Base-by-base conservation (phyloP, 2,888 invertebrate species). In the Sinodicranocentrus sp. region DNA sequence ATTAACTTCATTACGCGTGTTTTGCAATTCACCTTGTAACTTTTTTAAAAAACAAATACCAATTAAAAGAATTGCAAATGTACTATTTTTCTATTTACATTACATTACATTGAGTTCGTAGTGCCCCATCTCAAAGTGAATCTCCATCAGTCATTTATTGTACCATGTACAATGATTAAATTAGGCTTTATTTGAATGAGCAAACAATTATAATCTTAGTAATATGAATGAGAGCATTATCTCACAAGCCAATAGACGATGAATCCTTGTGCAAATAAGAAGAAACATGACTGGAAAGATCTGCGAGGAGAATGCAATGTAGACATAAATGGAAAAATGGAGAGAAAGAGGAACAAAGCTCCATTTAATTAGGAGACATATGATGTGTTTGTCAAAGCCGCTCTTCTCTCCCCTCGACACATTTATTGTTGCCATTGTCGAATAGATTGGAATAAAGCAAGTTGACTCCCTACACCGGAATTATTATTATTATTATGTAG, bases 351-450 rank as follows among this genome's bases (percentile, higher is more conserved):
- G 78, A 78, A 82, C 83, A 84, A 78, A 84, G 86, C 87, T 87
- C 85, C 79, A 86, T 86, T 88, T 87, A 88, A 88, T 88, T 88
- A 87, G 87, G 82, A 85, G 84, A 86, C 87, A 87, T 87, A 87
- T 87, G 87, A 87, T 87, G 87, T 87, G 87, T 87, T 85, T 85
- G 85, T 68, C 68, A 73, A 82, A 80, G 76, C 82, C 84, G 71
- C 70, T 87, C 88, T 82, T 68, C 21, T 26, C 28, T 67, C 79
- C 75, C 86, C 75, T 80, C 65, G 68, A 77, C 82, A 73, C 77
- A 76, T 83, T 83, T 76, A 83, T 83, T 83, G 77, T 83, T 76
- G 70, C 52, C 63, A 70, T 75, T 82, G 75, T 73, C 82, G 61
- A 43, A 70, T 57, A 44, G 77, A 82, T 82, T 82, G 82, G 39